Conservation (phyloP, 1,140 invertebrate species). For the Tetraneura akinire region DNA sequence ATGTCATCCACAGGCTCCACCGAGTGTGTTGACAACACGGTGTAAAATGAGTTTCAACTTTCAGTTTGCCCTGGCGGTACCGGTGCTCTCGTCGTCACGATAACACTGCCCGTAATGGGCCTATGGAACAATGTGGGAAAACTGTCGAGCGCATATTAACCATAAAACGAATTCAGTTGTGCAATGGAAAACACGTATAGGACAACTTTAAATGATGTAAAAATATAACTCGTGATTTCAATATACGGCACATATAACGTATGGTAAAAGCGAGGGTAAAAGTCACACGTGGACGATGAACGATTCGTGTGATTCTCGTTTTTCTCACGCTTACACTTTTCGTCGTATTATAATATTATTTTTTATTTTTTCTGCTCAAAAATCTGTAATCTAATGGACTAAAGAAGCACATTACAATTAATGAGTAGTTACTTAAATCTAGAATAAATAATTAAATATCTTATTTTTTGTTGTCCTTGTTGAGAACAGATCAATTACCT, state of each 20-base stretch:
- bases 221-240: not conserved
- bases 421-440: no score
- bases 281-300: no score
- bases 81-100: not conserved
- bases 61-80: not conserved
- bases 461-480: not conserved
- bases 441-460: no score
- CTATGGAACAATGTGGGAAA: slow-evolving; percentile 1
- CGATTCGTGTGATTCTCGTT: no score
- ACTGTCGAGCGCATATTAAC: not conserved
- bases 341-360: no score
- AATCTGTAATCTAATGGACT: no score
- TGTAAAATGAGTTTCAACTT: slow-evolving; percentile 35
- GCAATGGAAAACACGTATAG: not conserved
- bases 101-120: slow-evolving; percentile 14
- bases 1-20: slow-evolving; percentile 26
- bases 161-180: not conserved
- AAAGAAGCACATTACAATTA: no score
- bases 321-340: no score
- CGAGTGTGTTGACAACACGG: slow-evolving; percentile 25
- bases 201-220: not conserved
- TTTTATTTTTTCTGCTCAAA: no score
- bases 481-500: no score
- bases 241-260: not conserved
- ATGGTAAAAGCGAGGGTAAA: no score